Base-by-base conservation (phyloP, 2,888 invertebrate genomes). In the Pristionchus fissidentatus region DNA sequence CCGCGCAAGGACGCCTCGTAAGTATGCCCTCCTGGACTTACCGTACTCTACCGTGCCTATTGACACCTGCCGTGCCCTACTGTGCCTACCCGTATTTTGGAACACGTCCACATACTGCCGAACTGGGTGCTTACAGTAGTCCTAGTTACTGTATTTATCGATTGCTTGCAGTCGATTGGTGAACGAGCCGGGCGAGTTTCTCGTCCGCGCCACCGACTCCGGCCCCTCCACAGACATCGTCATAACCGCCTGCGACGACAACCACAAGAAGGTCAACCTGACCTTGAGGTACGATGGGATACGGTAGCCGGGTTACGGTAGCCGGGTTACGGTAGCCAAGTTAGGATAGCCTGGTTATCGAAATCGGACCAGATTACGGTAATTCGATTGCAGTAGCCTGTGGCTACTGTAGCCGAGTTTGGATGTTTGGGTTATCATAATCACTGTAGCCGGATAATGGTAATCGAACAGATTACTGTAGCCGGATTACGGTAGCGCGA, bases 141-240 rank as follows among this genome's bases (percentile, higher is more conserved):
- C 35, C 46, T 22, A 19, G 22, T 22, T 15, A 29, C 22, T 32
- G 32, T 22, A 62, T 29, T 49, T 3, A 4, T 78, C 5, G 35
- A n/a, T 41, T 66, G 10, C 29, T 52, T 85, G 32, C 78, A 85
- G 85, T 35, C n/a, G 46, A n/a, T 55, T 86, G 46, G 84, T 88
- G 41, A 43, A 26, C 5, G 60, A 85, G 22, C 83, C 78, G 26
- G 90, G 90, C 41, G 88, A 88, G 70, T 90, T 86, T 79, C 78
- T 89, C 22, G 87, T 90, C 26, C 86, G 90, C 0, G 86, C 88
- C 29, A 87, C 87, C 2, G 87, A 86, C 75, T 78, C 84, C 43
- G 83, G 84, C 29, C 85, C 60, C 19, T 35, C 52, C n/a, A 62
- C 83, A 4, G 79, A 87, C 38, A 84, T 87, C 60, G 84, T 87